Percentiles rank a stretch among this genome's conserved stretches.
phyloP scores from a whole-genome alignment of 2,888 invertebrate genomes.

The Lycophotia porphyrea region DNA sequence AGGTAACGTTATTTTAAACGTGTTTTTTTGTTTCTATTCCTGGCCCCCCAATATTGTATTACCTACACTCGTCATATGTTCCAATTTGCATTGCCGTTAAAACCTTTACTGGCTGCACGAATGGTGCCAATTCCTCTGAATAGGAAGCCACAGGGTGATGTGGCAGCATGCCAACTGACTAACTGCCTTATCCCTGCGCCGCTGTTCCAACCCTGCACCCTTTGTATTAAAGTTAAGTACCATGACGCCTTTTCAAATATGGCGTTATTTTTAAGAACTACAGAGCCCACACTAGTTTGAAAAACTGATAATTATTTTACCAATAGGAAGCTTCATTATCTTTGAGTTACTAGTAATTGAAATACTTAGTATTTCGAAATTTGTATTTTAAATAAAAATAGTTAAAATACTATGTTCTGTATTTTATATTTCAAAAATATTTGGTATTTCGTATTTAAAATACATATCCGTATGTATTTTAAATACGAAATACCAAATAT shows the following conservation, averaged over 20 bases:
- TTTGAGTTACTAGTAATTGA: too few relatives aligned
- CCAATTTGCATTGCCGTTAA: slow-evolving; percentile 63
- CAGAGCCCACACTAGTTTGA: neutral
- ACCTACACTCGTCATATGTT: slow-evolving; percentile 63
- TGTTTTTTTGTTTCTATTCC: neutral
- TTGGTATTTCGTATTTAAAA: too few relatives aligned
- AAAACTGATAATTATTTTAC: neutral
- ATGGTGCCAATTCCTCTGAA: slow-evolving; percentile 78
- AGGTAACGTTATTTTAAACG: neutral
- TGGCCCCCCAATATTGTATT: neutral
- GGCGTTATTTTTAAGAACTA: neutral
- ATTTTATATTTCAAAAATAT: too few relatives aligned
- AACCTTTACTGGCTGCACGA: slow-evolving; percentile 70
- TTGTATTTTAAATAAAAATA: too few relatives aligned
- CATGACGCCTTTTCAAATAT: neutral
- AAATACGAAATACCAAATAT: too few relatives aligned
- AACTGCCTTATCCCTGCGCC: slow-evolving; percentile 42
- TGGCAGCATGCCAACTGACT: slow-evolving; percentile 78
- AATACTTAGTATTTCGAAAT: too few relatives aligned
- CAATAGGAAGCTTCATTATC: neutral
- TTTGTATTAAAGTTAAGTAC: slow-evolving; percentile 36
- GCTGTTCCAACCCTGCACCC: neutral
- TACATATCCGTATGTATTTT: too few relatives aligned
- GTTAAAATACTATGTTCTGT: too few relatives aligned
- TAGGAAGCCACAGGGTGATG: slow-evolving; percentile 71